Conservation (phyloP, 2,113 vertebrate species). For the Eubucco bourcierii region DNA sequence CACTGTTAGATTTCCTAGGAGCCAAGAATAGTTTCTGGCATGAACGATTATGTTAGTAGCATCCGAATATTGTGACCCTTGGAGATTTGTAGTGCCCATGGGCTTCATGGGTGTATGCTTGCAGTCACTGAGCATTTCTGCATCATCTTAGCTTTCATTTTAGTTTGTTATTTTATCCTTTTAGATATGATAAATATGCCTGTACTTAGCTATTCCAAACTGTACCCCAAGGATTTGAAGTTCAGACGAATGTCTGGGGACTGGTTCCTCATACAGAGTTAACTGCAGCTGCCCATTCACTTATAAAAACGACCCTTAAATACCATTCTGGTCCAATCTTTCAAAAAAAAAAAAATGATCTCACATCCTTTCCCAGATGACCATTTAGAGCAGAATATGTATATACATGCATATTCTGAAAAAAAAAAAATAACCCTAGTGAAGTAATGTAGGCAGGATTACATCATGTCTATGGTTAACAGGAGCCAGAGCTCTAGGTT, state of each 20-base stretch:
- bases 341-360: conserved; percentile 1
- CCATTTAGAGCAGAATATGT: conserved; percentile 39
- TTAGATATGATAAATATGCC: neutral
- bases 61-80: neutral
- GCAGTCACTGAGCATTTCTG: neutral
- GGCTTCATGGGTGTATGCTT: neutral
- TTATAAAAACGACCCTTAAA: conserved; percentile 31
- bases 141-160: neutral
- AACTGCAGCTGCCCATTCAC: neutral
- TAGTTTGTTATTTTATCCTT: neutral
- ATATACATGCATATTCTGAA: neutral
- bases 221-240: neutral
- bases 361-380: conserved; percentile 44
- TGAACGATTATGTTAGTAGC: neutral
- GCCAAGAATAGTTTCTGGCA: neutral
- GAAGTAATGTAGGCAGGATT: conserved; percentile 25
- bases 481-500: conserved; percentile 24
- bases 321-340: neutral
- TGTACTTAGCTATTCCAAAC: neutral
- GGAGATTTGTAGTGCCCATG: neutral
- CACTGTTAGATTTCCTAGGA: neutral
- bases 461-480: conserved; percentile 64
- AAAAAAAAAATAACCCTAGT: neutral
- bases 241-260: conserved; percentile 1
- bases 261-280: neutral